Percentiles rank a stretch among this genome's conserved stretches.
These are phyloP conservation scores for Pelvicachromis taeniatus DNA, from an alignment of 2,113 vertebrate species.

Conservation along the genomic window DNA sequence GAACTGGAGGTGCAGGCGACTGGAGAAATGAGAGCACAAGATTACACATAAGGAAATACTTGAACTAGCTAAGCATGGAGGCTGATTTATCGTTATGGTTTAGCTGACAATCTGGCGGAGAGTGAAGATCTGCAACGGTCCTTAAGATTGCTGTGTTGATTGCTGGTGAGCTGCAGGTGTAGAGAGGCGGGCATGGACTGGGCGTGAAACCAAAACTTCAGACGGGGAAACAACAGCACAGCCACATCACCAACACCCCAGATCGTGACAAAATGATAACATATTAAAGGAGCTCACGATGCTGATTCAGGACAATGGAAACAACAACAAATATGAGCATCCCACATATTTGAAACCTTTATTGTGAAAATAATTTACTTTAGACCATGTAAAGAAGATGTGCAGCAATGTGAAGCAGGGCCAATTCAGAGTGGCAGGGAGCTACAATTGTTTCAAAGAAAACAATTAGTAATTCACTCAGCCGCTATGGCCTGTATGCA, in stretches of 20 bases:
- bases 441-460: background rate
- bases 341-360: background rate
- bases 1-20: background rate
- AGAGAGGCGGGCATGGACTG: background rate
- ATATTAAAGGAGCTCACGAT: background rate
- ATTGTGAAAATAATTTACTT: background rate
- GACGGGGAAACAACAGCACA: background rate
- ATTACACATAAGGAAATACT: background rate
- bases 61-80: background rate
- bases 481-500: background rate
- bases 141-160: background rate
- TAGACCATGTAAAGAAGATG: background rate
- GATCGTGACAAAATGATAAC: background rate
- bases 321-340: background rate
- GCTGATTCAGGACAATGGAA: background rate
- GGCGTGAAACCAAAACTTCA: rapidly evolving
- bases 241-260: background rate
- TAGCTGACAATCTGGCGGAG: background rate
- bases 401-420: background rate
- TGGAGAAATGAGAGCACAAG: background rate
- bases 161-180: background rate
- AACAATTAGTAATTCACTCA: background rate
- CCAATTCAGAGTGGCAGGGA: background rate
- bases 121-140: background rate
- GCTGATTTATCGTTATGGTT: background rate